Conservation (phyloP, 2,888 invertebrate species). For the Neoaliturus tenellus region DNA sequence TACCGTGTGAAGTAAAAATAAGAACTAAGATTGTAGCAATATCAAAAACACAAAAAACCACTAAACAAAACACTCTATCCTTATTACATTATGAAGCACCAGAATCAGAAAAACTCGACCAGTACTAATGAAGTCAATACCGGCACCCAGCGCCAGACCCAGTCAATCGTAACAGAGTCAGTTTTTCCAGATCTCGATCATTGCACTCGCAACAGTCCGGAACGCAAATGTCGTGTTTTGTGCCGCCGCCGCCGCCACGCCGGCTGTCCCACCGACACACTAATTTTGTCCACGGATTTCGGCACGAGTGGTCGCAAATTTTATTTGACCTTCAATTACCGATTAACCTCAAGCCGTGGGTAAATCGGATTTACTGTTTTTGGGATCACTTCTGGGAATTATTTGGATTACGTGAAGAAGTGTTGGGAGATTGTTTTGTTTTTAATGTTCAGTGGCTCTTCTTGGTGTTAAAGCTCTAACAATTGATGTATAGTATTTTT, state of each 20-base stretch:
- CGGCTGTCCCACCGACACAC: constrained; percentile 8
- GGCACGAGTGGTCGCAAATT: constrained; percentile 47
- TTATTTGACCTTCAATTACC: constrained; percentile 42
- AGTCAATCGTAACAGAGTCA: not conserved
- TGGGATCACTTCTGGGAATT: not conserved
- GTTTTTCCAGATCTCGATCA: constrained; percentile 11
- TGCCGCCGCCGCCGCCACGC: not conserved
- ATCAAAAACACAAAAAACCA: too few relatives aligned
- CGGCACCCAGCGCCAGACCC: not conserved
- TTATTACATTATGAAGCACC: too few relatives aligned
- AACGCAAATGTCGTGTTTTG: constrained; percentile 31
- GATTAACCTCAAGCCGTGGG: constrained; percentile 37
- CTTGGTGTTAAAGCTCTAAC: too few relatives aligned
- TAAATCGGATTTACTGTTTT: constrained; percentile 20
- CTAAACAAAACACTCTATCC: too few relatives aligned
- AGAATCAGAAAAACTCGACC: not conserved
- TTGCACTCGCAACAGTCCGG: constrained; percentile 31
- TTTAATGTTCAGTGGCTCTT: too few relatives aligned
- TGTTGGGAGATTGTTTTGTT: too few relatives aligned
- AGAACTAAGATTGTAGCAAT: too few relatives aligned
- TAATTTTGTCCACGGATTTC: constrained; percentile 39
- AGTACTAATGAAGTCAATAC: not conserved
- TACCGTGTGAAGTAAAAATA: too few relatives aligned
- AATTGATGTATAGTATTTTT: too few relatives aligned
- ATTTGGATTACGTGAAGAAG: not conserved